These are phyloP conservation scores for Ectemnius cavifrons DNA, from an alignment of 2,888 invertebrate species.

Conservation along the genomic window DNA sequence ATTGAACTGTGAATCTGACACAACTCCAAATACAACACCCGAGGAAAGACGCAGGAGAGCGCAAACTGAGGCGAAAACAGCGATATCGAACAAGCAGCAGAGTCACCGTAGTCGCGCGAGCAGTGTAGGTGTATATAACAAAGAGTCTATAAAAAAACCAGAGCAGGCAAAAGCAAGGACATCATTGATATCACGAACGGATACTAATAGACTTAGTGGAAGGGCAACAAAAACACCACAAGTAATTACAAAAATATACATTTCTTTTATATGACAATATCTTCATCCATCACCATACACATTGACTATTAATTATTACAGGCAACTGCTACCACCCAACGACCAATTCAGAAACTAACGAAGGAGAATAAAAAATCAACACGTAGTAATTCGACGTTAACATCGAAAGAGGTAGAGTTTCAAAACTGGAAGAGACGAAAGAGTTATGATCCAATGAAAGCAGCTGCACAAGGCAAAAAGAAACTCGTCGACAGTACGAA, in stretches of 20 bases:
- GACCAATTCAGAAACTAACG: slow-evolving; percentile 63
- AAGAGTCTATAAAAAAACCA: slow-evolving; percentile 62
- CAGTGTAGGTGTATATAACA: slow-evolving; percentile 57
- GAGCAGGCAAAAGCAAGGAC: slow-evolving; percentile 62
- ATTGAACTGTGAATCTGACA: slow-evolving; percentile 69
- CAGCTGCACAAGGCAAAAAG: slow-evolving; percentile 91
- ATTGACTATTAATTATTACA: slow-evolving; percentile 27
- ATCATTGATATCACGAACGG: slow-evolving; percentile 80
- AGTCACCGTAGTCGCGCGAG: slow-evolving; percentile 62
- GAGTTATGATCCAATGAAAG: slow-evolving; percentile 96
- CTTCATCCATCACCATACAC: not conserved
- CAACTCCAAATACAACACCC: slow-evolving; percentile 70
- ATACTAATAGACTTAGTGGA: slow-evolving; percentile 84
- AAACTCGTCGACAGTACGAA: slow-evolving; percentile 76
- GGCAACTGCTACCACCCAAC: slow-evolving; percentile 46
- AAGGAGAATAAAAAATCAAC: slow-evolving; percentile 80
- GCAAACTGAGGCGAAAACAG: slow-evolving; percentile 63
- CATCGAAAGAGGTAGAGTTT: slow-evolving; percentile 89
- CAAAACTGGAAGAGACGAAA: slow-evolving; percentile 98
- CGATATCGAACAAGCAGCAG: slow-evolving; percentile 57
- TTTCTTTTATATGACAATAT: slow-evolving; percentile 1
- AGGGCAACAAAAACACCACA: slow-evolving; percentile 78
- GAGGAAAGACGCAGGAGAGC: slow-evolving; percentile 67
- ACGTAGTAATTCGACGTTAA: slow-evolving; percentile 85
- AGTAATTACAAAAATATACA: slow-evolving; percentile 44